Percentiles rank a stretch among this genome's conserved stretches.
Evolutionary conservation across 53 echinoderm and acorn worm species (phyloP).

Genomic region (Zoroaster sp.): DNA sequence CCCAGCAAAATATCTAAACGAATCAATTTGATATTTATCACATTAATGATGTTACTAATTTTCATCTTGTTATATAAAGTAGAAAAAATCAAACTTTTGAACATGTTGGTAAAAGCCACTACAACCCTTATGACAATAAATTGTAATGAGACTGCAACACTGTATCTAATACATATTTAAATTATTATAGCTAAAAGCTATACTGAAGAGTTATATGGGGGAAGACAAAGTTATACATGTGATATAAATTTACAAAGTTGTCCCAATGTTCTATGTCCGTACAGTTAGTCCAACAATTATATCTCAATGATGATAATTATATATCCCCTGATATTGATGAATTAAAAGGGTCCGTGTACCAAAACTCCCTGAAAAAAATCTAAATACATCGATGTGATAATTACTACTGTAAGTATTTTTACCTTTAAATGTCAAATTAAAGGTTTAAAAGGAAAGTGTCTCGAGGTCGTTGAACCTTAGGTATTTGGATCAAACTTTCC

Average conservation of each 20-base stretch:
- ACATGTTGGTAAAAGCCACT: neutral
- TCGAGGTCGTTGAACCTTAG: neutral
- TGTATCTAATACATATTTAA: neutral
- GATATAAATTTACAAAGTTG: slow-evolving; percentile 51
- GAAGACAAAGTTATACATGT: slow-evolving; percentile 43
- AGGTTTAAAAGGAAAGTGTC: too few relatives aligned
- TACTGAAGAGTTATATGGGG: slow-evolving; percentile 6
- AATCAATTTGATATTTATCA: too few relatives aligned
- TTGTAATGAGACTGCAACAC: neutral
- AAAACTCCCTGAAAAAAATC: too few relatives aligned
- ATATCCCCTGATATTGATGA: too few relatives aligned
- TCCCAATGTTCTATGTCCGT: neutral
- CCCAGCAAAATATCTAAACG: too few relatives aligned
- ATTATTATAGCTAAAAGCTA: neutral
- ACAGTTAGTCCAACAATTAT: neutral
- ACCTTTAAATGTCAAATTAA: too few relatives aligned
- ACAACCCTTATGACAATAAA: neutral
- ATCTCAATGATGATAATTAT: neutral
- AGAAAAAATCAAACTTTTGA: neutral
- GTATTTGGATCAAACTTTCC: neutral
- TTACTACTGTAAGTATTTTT: too few relatives aligned
- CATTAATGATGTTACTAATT: too few relatives aligned
- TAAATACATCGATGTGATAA: too few relatives aligned
- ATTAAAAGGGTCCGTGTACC: too few relatives aligned
- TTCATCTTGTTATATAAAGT: too few relatives aligned